Percentiles rank a stretch among this genome's conserved stretches.
Evolutionary conservation across 2,888 invertebrate species (phyloP).

Genomic region (Acleris literana): DNA sequence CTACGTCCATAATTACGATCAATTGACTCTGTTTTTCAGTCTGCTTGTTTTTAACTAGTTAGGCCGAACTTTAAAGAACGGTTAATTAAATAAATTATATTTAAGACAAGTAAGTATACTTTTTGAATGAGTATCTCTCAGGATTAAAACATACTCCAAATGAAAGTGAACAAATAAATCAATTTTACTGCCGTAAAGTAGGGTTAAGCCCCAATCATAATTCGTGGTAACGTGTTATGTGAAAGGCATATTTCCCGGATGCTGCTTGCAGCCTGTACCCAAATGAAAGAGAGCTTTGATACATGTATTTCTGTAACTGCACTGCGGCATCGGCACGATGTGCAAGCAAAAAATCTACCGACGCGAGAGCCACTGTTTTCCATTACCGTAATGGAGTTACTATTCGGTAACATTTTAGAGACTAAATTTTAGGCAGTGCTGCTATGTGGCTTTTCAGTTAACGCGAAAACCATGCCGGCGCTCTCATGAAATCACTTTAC

Average conservation of each 20-base stretch:
- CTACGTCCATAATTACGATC: too few species aligned
- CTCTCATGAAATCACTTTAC: constrained; percentile 30
- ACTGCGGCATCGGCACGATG: constrained; percentile 69
- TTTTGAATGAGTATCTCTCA: background rate
- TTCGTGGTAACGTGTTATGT: constrained; percentile 61
- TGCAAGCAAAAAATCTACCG: constrained; percentile 61
- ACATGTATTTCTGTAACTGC: constrained; percentile 76
- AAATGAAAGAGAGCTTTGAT: constrained; percentile 77
- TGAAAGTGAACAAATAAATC: constrained; percentile 24
- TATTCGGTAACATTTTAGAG: constrained; percentile 68
- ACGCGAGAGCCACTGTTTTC: constrained; percentile 74
- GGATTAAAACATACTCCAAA: constrained; percentile 11
- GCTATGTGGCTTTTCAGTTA: constrained; percentile 33
- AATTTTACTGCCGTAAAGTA: constrained; percentile 49
- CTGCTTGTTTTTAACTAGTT: too few species aligned
- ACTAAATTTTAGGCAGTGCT: constrained; percentile 52
- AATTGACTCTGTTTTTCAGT: too few species aligned
- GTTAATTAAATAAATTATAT: too few species aligned
- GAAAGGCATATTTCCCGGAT: constrained; percentile 65
- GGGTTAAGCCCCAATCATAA: constrained; percentile 54
- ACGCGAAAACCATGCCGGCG: constrained; percentile 25
- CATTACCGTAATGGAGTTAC: constrained; percentile 77
- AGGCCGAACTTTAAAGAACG: too few species aligned
- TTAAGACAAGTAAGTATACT: too few species aligned
- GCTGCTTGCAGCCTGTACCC: constrained; percentile 59